A percentile compares a stretch with the other conserved stretches of the same genome.
These are phyloP conservation scores for Galerucella calmariensis DNA, from an alignment of 2,888 invertebrate genomes.

Conservation along the genomic window DNA sequence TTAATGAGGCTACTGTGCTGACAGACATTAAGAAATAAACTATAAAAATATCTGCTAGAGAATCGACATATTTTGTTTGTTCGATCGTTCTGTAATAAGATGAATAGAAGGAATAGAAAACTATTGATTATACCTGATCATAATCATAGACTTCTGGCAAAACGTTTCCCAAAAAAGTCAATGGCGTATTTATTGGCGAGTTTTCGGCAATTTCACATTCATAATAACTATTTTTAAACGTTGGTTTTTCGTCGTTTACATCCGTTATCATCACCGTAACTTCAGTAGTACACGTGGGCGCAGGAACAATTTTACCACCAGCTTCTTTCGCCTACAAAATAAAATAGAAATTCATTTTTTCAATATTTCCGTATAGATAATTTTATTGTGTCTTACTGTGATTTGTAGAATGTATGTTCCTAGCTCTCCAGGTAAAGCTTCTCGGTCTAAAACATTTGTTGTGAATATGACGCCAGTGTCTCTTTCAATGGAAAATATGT, in stretches of 20 bases:
- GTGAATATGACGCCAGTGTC: conserved; percentile 85
- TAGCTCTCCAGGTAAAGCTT: conserved; percentile 82
- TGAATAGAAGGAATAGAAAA: neutral
- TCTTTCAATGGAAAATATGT: conserved; percentile 84
- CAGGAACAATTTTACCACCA: conserved; percentile 71
- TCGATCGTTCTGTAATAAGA: too few relatives aligned
- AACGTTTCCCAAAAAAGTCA: conserved; percentile 82
- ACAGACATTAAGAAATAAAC: too few relatives aligned
- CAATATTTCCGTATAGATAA: too few relatives aligned
- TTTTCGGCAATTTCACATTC: conserved; percentile 89
- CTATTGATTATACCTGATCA: conserved; percentile 76
- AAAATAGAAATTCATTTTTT: neutral
- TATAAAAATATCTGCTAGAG: too few relatives aligned
- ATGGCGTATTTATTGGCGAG: conserved; percentile 87
- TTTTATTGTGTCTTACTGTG: conserved; percentile 69
- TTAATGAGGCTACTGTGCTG: too few relatives aligned
- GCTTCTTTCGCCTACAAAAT: conserved; percentile 69
- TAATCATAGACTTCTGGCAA: conserved; percentile 88
- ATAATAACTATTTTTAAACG: conserved; percentile 79
- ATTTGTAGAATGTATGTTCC: conserved; percentile 91
- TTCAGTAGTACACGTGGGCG: conserved; percentile 82
- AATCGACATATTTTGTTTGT: too few relatives aligned
- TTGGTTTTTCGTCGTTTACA: conserved; percentile 91
- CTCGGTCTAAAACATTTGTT: conserved; percentile 81
- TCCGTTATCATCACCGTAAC: conserved; percentile 89